These are phyloP conservation scores for Aegotheles bennettii DNA, from an alignment of 2,113 vertebrate species.

Conservation along the genomic window DNA sequence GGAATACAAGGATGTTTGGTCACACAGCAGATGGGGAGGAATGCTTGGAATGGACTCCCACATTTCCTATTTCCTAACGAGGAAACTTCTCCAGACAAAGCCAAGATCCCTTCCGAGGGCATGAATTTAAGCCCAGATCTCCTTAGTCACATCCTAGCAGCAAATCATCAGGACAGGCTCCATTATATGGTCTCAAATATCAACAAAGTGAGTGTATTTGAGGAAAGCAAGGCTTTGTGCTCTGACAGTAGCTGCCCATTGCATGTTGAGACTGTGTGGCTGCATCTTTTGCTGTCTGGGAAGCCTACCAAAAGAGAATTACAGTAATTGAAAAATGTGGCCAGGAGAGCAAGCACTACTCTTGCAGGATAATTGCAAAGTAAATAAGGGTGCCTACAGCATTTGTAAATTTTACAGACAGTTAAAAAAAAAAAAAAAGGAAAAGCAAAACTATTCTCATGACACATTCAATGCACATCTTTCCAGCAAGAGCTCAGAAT, in stretches of 20 bases:
- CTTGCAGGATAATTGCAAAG: background rate
- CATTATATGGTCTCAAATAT: background rate
- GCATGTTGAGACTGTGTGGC: background rate
- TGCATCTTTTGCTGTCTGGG: background rate
- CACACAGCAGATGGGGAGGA: background rate
- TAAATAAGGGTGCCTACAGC: background rate
- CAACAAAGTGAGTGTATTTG: background rate
- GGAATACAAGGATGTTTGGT: background rate
- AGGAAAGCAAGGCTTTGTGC: background rate
- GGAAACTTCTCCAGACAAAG: background rate
- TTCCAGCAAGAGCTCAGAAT: background rate
- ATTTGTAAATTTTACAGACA: background rate
- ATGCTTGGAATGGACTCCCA: background rate
- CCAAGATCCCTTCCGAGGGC: background rate
- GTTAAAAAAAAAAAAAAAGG: background rate
- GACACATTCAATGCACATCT: background rate
- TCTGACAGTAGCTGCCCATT: background rate
- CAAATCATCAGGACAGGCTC: background rate
- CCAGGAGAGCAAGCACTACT: background rate
- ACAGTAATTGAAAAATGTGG: background rate
- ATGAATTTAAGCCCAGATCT: background rate
- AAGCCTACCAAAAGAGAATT: constrained; percentile 10
- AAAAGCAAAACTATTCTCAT: background rate
- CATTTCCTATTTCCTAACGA: background rate
- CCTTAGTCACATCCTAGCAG: background rate